phyloP scores from a whole-genome alignment of 1,140 invertebrate genomes.

The Portunus trituberculatus region DNA sequence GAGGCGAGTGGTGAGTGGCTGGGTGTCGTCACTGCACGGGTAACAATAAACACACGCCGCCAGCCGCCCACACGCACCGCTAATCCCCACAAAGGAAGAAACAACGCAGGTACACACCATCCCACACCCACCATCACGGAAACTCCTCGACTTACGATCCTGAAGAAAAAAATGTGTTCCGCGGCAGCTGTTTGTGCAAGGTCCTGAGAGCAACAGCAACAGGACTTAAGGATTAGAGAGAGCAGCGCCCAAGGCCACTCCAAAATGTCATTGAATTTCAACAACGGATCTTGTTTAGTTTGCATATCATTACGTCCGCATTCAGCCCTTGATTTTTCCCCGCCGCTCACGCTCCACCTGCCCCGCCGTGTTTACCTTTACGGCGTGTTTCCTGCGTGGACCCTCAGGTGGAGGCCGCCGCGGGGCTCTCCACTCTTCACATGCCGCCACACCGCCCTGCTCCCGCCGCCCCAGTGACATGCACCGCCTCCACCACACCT shows the following conservation, averaged over 20 bases:
- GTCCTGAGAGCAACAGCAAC: constrained; percentile 2
- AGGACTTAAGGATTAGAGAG: neutral
- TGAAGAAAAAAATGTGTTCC: neutral
- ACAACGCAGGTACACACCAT: neutral
- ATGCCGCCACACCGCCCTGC: neutral
- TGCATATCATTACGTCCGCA: constrained; percentile 69
- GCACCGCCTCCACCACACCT: neutral
- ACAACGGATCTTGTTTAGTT: constrained; percentile 65
- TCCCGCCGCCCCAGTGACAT: neutral
- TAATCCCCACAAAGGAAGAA: neutral
- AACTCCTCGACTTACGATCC: neutral
- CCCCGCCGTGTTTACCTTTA: constrained; percentile 66
- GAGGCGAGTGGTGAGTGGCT: neutral
- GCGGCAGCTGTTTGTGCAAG: neutral
- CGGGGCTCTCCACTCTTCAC: neutral
- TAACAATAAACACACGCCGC: neutral
- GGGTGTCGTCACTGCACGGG: neutral
- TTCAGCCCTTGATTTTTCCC: constrained; percentile 61
- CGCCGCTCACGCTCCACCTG: constrained; percentile 48
- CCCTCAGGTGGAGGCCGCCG: neutral
- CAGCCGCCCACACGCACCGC: neutral
- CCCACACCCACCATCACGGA: neutral
- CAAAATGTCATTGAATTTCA: constrained; percentile 75
- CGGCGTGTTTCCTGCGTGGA: neutral
- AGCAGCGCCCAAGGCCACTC: neutral